phyloP scores from a whole-genome alignment of 2,797 vertebrate genomes.

The Fratercula arctica region DNA sequence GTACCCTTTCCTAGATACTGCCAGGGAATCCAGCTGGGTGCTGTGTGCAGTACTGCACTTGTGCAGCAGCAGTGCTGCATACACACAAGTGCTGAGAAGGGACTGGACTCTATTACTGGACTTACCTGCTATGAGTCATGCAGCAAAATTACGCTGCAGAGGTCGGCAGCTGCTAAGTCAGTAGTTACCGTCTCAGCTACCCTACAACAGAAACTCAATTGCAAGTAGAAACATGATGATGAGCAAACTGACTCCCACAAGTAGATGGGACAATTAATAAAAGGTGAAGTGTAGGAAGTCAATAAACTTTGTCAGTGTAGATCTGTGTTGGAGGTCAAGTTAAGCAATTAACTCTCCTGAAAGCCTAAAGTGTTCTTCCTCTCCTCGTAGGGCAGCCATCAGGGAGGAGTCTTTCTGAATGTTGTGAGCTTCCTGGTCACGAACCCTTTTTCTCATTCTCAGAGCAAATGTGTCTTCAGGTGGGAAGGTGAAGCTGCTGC shows the following conservation, averaged over 20 bases:
- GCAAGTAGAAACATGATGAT: background rate
- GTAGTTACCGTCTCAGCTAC: background rate
- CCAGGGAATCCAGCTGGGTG: background rate
- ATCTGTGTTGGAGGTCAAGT: background rate
- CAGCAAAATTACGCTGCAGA: background rate
- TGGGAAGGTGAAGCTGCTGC: background rate
- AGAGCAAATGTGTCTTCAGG: background rate
- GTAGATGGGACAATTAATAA: background rate
- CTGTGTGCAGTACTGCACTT: background rate
- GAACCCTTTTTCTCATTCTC: background rate
- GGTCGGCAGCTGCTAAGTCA: background rate
- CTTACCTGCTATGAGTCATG: background rate
- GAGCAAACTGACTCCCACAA: background rate
- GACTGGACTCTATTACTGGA: background rate
- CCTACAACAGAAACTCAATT: background rate
- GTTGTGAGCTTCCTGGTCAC: background rate
- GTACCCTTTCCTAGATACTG: background rate
- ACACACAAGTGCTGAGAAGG: background rate
- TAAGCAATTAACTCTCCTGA: background rate
- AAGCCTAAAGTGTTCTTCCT: background rate
- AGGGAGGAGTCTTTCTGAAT: background rate
- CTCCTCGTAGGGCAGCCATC: fast-evolving
- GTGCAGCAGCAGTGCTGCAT: background rate
- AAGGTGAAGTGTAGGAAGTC: background rate
- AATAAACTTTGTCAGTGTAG: background rate